Conservation (phyloP, 2,888 invertebrate species). For the Dastarcus helophoroides region DNA sequence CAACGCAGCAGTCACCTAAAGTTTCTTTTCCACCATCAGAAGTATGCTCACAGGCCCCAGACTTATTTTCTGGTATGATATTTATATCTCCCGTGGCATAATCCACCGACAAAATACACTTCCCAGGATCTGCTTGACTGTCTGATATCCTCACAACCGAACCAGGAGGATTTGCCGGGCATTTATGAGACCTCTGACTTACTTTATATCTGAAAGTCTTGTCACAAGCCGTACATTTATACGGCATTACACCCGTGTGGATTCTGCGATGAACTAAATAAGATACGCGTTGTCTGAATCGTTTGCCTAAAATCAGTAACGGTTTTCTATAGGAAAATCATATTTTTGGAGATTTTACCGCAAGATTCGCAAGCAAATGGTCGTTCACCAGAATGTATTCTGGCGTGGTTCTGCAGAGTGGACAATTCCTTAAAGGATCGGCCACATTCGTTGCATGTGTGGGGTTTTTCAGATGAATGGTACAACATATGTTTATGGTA, state of each 20-base stretch:
- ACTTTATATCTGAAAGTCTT: conserved; percentile 79
- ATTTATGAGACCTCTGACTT: conserved; percentile 74
- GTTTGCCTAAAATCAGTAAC: conserved; percentile 57
- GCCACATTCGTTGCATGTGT: conserved; percentile 62
- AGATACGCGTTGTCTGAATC: conserved; percentile 75
- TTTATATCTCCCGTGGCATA: conserved; percentile 22
- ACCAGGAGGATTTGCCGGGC: conserved; percentile 51
- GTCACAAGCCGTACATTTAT: conserved; percentile 68
- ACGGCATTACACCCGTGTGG: conserved; percentile 78
- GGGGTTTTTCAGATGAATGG: conserved; percentile 76
- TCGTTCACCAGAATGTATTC: conserved; percentile 76
- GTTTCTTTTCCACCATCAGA: too few species aligned
- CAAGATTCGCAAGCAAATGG: conserved; percentile 81
- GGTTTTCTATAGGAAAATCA: too few species aligned
- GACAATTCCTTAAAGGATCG: conserved; percentile 78
- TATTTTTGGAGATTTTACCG: too few species aligned
- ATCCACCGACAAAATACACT: conserved; percentile 24
- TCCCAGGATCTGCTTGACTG: conserved; percentile 5
- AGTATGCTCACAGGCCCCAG: too few species aligned
- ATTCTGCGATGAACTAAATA: conserved; percentile 75
- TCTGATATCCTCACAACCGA: conserved; percentile 37
- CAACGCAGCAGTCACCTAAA: too few species aligned
- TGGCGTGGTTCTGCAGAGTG: conserved; percentile 74
- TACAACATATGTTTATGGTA: conserved; percentile 81
- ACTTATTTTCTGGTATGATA: conserved; percentile 16